Evolutionary conservation across 2,113 vertebrate species (phyloP), one percentile per base, ranked within the genome.

Genomic region (Dolichallabes microphthalmus): DNA sequence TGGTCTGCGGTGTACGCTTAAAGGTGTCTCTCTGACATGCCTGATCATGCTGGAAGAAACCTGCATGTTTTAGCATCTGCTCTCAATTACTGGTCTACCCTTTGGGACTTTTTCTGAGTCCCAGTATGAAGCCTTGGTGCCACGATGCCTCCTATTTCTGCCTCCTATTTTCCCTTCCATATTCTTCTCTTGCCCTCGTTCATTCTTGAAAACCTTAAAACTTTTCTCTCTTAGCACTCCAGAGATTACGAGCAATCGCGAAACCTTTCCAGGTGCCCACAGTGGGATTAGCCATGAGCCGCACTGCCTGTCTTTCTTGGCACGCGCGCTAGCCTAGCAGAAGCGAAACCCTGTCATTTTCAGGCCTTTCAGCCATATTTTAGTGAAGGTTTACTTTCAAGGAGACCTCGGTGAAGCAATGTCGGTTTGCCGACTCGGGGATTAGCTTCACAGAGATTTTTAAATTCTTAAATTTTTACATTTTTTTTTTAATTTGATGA

Each of bases 1-100:
- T 60, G 90, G 89, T 93, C 89, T 92, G 90, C 86, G 87, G 52
- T 81, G 91, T 87, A 92, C 88, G 91, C 91, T 55, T 86, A 88
- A 89, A 91, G 86, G 79, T 78, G 83, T 86, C 80, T 75, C 86
- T 80, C 15, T 30, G 86, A 82, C 91, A 6, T 90, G 93, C 82
- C 92, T 87, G 4, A 82, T 91, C 92, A 89, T 89, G 93, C 87
- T 87, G 19, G 68, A 68, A n/a, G 85, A 85, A 85, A 92, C 90
- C 88, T 90, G 89, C 86, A 89, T 88, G 88, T 92, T 91, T 89
- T 87, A 84, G 91, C 88, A 88, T 91, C 64, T 71, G 32, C 80
- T 27, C 53, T 50, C 25, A 35, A 61, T 80, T 63, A 75, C 76
- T 30, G 30, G 7, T 75, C 8, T 55, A 75, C 13, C 50, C 55